Evolutionary conservation across 2,888 invertebrate genomes (phyloP), one percentile per base, ranked within the genome.

Genomic region (Rotaria macrura): DNA sequence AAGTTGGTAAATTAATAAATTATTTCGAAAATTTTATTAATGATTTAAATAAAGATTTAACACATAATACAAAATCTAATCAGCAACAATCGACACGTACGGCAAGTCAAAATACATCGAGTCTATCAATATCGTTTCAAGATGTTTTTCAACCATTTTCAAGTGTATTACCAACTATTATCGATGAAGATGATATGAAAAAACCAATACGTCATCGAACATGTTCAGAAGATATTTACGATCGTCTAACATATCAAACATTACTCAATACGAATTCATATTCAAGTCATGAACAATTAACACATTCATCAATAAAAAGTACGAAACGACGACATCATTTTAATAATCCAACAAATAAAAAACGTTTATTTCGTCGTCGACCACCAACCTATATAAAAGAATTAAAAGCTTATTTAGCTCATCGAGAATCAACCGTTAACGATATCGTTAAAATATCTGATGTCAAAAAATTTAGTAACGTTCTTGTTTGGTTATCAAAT

Each of bases 361-460:
- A 79, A 79, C 79, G 79, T 10, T 43, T 79, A 43, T 23, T n/a
- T n/a, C 38, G 43, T 79, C 38, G 79, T 43, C 25, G 79, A n/a
- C 12, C 43, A 43, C 79, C 79, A 79, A 43, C 43, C 2, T 79
- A 79, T 79, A 79, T 79, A 12, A 79, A 79, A 79, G 79, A 79
- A 79, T 43, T 79, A 25, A 79, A 79, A 79, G 43, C 79, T n/a
- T 79, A 79, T 79, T n/a, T 79, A 43, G 79, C 79, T 23, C 79
- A 79, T 79, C 79, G 79, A 23, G 79, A 79, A 43, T 40, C 79
- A 43, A 43, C 79, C 4, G 2, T 43, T 1, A 40, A 25, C n/a
- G 79, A 79, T 25, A n/a, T 79, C 3, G n/a, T 43, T 2, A 40
- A 79, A 43, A 79, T 79, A 43, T n/a, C 25, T n/a, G 79, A 79